These are phyloP conservation scores for Aspidapion aeneum DNA, from an alignment of 2,888 invertebrate genomes.

Conservation along the genomic window DNA sequence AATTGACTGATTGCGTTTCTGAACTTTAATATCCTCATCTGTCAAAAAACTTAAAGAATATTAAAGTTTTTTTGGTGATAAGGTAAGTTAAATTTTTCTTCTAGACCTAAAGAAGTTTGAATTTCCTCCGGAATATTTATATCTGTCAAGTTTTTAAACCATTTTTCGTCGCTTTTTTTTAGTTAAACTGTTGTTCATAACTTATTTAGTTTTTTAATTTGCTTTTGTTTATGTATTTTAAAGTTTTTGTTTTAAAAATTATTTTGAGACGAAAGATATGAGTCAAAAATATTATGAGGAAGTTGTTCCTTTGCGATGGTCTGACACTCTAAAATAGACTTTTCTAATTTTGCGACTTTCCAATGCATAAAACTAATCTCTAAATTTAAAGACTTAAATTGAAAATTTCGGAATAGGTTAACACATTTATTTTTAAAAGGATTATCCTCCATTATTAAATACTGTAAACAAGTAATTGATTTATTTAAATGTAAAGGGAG, in stretches of 20 bases:
- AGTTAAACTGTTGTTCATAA: not conserved
- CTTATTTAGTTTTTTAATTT: not conserved
- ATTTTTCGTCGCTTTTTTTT: not conserved
- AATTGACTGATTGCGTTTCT: not conserved
- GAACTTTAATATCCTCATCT: constrained; percentile 1
- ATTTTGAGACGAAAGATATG: not conserved
- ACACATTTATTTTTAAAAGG: not conserved
- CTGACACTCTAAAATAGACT: not conserved
- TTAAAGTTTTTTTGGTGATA: constrained; percentile 1
- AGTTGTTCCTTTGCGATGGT: not conserved
- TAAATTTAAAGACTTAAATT: not conserved
- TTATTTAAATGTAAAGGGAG: not conserved
- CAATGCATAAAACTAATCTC: not conserved
- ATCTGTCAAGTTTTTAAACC: not conserved
- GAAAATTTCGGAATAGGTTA: not conserved
- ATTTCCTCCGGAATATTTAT: not conserved
- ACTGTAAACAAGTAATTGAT: not conserved
- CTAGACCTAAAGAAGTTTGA: not conserved
- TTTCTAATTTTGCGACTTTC: not conserved
- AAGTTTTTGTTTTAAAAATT: not conserved
- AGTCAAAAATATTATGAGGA: not conserved
- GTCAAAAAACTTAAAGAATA: not conserved
- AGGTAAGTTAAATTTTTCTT: not conserved
- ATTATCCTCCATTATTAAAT: not conserved
- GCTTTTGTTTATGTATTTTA: not conserved